A percentile compares a stretch with the other conserved stretches of the same genome.
These are phyloP conservation scores for Mimumesa dahlbomi DNA, from an alignment of 2,888 invertebrate species.

Conservation along the genomic window DNA sequence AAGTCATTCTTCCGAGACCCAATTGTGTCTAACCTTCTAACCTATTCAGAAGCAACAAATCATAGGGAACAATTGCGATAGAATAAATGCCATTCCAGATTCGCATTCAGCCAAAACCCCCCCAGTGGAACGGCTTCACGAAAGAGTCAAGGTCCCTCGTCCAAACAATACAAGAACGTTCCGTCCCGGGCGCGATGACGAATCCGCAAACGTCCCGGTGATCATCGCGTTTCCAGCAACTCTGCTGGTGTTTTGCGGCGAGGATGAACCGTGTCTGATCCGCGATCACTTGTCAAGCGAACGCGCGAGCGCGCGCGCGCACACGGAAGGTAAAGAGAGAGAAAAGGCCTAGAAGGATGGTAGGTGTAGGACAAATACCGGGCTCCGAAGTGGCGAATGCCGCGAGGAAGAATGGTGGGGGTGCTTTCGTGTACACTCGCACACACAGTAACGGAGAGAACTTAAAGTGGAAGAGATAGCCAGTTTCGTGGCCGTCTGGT, in stretches of 20 bases:
- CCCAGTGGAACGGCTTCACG: too few relatives aligned
- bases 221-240: slow-evolving; percentile 42
- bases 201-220: slow-evolving; percentile 16
- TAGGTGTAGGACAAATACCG: slow-evolving; percentile 66
- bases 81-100: too few relatives aligned
- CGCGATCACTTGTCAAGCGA: slow-evolving; percentile 50
- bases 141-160: too few relatives aligned
- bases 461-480: slow-evolving; percentile 75
- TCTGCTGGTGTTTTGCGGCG: slow-evolving; percentile 39
- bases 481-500: slow-evolving; percentile 65
- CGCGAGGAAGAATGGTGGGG: slow-evolving; percentile 60
- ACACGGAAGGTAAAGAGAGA: slow-evolving; percentile 18
- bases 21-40: too few relatives aligned
- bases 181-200: too few relatives aligned
- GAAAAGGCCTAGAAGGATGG: slow-evolving; percentile 55
- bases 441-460: slow-evolving; percentile 50
- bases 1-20: too few relatives aligned
- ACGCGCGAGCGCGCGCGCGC: slow-evolving; percentile 20
- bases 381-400: slow-evolving; percentile 67
- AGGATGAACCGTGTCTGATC: slow-evolving; percentile 45
- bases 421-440: slow-evolving; percentile 56
- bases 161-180: too few relatives aligned
- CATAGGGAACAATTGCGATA: too few relatives aligned
- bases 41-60: too few relatives aligned
- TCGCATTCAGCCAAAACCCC: too few relatives aligned